Conservation (phyloP, 1,140 invertebrate genomes). For the Diprion similis region DNA sequence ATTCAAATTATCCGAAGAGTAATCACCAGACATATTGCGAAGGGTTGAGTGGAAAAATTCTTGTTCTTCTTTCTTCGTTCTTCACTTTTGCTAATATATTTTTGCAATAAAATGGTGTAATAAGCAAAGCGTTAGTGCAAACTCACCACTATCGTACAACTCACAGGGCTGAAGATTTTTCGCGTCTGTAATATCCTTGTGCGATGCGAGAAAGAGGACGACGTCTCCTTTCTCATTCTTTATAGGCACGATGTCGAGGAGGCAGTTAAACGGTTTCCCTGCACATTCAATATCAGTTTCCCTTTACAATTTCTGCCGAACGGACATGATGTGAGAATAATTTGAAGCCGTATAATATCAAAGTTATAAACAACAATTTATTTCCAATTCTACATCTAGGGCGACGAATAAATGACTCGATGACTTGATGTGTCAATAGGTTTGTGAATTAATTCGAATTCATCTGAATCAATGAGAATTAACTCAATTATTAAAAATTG, state of each 20-base stretch:
- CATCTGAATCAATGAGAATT: too few relatives aligned
- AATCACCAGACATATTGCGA: neutral
- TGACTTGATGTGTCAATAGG: too few relatives aligned
- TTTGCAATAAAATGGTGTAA: neutral
- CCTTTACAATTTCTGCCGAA: neutral
- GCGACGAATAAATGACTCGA: too few relatives aligned
- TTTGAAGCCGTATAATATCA: too few relatives aligned
- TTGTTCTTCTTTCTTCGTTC: too few relatives aligned
- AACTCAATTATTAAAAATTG: too few relatives aligned
- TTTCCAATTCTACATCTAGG: too few relatives aligned
- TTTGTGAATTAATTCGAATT: too few relatives aligned
- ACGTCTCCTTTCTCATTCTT: slow-evolving; percentile 98
- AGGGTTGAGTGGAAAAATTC: neutral
- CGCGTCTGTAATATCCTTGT: slow-evolving; percentile 95
- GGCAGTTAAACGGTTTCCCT: slow-evolving; percentile 94
- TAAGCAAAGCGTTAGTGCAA: slow-evolving; percentile 24
- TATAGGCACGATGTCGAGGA: slow-evolving; percentile 97
- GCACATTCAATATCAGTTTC: slow-evolving; percentile 44
- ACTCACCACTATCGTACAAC: slow-evolving; percentile 84
- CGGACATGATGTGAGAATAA: slow-evolving; percentile 23
- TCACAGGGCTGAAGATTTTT: slow-evolving; percentile 83
- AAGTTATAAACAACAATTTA: too few relatives aligned
- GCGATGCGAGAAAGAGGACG: slow-evolving; percentile 93
- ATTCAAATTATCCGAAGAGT: neutral
- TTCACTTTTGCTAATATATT: too few relatives aligned